Evolutionary conservation across 2,888 invertebrate species (phyloP), one percentile per base, ranked within the genome.

Genomic region (Agrotis puta): DNA sequence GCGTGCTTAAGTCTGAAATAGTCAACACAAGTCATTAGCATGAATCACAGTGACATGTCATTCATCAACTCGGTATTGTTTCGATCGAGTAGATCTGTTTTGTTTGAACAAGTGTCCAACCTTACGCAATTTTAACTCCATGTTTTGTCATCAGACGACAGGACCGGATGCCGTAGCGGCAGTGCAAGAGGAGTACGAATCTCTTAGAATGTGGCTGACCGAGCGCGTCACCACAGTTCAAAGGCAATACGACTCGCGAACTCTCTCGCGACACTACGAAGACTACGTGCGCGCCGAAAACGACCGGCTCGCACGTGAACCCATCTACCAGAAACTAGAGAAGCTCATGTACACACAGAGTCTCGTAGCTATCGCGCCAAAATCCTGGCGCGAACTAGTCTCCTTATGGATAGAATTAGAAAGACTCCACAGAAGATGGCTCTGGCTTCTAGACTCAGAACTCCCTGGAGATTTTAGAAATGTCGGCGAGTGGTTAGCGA

Each of bases 401-500:
- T 96, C 96, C 47, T 96, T 98, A 45, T 99, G 99, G 99, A 97
- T 97, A 83, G 97, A 98, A 88, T 96, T 99, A 65, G 98, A 98
- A 89, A 95, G 96, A 85, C 96, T 98, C 94, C 97, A 98, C 94
- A 96, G 97, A 86, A 97, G 97, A 88, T 99, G 99, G 99, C 97
- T 98, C 85, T 98, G 98, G 98, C 96, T 98, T 64, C 94, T 99
- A 83, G 99, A 99, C 92, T 97, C 98, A 0, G 97, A 97, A 78
- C 95, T 99, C 65, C 98, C 99, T 13, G 98, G 98, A 53, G 98
- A 98, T 87, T 97, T 99, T 85, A 98, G 98, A 72, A 97, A 97
- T 79, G 97, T 99, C 20, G 99, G 98, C 64, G 98, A 98, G 91
- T 99, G 99, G 99, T 94, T 99, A 64, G 98, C 98, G 75, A 97